Percentiles rank a stretch among this genome's conserved stretches.
Conservation (phyloP, 2,888 invertebrate genomes). For the Aphodius granarius region DNA sequence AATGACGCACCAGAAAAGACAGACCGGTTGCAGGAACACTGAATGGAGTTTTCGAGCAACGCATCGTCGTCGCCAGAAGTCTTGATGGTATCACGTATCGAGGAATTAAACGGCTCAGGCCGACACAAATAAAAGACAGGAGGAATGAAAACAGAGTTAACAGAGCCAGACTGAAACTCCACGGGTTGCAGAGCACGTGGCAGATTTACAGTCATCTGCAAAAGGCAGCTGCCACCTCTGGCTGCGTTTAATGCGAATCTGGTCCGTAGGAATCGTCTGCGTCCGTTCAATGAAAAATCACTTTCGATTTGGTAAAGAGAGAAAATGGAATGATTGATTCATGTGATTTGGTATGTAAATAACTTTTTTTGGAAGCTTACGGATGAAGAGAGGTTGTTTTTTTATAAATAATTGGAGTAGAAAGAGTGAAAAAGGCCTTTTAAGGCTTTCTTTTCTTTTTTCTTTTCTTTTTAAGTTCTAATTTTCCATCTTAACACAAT, state of each 20-base stretch:
- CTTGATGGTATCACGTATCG: neutral
- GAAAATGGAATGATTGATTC: neutral
- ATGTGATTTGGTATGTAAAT: neutral
- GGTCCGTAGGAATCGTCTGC: neutral
- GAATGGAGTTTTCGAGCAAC: neutral
- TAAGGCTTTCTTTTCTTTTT: no score
- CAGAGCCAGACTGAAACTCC: neutral
- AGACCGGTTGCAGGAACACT: neutral
- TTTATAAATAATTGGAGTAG: neutral
- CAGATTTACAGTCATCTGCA: conserved; percentile 11
- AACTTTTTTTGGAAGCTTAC: no score
- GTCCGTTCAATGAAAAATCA: neutral
- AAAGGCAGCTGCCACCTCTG: conserved; percentile 4
- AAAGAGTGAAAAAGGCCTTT: no score
- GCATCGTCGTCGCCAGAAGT: neutral
- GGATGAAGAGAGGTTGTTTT: neutral
- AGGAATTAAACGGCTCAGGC: neutral
- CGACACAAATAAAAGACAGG: neutral
- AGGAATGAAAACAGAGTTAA: neutral
- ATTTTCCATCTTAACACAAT: neutral
- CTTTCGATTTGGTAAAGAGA: neutral
- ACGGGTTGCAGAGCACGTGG: conserved; percentile 6
- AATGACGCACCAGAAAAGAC: neutral
- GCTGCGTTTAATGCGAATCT: neutral
- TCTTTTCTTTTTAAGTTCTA: no score